These are phyloP conservation scores for Phylloscopus trochilus DNA, from an alignment of 2,113 vertebrate species.

Conservation along the genomic window DNA sequence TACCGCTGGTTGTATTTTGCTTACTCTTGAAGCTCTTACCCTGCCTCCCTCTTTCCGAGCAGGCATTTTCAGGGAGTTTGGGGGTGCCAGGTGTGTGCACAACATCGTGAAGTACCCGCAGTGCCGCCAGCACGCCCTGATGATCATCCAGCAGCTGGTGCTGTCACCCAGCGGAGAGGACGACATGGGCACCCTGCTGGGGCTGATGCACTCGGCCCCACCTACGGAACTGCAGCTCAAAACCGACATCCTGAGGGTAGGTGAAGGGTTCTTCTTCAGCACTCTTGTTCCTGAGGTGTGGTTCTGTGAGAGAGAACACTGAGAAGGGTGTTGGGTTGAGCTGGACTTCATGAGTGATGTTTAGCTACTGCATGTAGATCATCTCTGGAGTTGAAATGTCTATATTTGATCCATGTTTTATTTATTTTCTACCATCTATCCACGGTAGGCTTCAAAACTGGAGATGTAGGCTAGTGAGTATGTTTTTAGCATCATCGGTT, in stretches of 20 bases:
- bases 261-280: neutral
- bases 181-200: constrained; percentile 97
- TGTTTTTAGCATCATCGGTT: neutral
- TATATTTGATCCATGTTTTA: neutral
- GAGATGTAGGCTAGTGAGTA: neutral
- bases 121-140: constrained; percentile 92
- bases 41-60: neutral
- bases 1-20: neutral
- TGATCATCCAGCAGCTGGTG: constrained; percentile 96
- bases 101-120: constrained; percentile 96
- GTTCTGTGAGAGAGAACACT: neutral
- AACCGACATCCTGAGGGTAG: constrained; percentile 92
- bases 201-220: constrained; percentile 95
- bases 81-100: constrained; percentile 93
- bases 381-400: accelerated
- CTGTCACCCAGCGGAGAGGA: constrained; percentile 94
- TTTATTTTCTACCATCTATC: neutral
- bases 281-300: neutral
- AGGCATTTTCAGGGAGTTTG: constrained; percentile 97
- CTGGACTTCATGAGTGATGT: neutral
- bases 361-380: neutral
- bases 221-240: constrained; percentile 91
- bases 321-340: neutral
- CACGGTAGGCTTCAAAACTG: neutral
- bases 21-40: neutral